phyloP scores from a whole-genome alignment of 2,888 invertebrate species.

The Agrilus mali region DNA sequence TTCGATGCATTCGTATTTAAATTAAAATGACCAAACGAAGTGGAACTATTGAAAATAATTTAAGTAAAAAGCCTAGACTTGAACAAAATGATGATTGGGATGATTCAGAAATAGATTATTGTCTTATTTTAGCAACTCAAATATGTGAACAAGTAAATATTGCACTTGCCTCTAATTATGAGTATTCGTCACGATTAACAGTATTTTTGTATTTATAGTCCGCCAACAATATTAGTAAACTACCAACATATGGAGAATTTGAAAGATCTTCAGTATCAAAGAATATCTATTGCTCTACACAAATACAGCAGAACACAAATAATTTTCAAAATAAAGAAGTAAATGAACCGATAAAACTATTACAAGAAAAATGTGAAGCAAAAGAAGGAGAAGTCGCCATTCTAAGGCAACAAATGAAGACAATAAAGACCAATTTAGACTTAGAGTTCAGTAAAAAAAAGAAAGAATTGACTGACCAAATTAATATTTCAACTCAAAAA shows the following conservation, averaged over 20 bases:
- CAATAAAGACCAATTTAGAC: constrained; percentile 35
- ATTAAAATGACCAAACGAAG: constrained; percentile 12
- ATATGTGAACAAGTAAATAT: constrained; percentile 14
- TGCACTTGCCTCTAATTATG: neutral
- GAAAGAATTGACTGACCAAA: constrained; percentile 40
- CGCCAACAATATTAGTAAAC: neutral
- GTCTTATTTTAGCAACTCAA: constrained; percentile 25
- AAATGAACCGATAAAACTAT: constrained; percentile 7
- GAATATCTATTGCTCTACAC: constrained; percentile 14
- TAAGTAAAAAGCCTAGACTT: constrained; percentile 19
- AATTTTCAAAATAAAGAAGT: neutral
- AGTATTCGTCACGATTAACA: neutral
- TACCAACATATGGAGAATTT: neutral
- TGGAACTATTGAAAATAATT: constrained; percentile 2
- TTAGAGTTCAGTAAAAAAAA: constrained; percentile 33
- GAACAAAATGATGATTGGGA: constrained; percentile 22
- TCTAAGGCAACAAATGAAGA: constrained; percentile 40
- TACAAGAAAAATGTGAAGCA: constrained; percentile 38
- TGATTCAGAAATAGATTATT: constrained; percentile 24
- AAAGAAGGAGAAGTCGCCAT: constrained; percentile 47
- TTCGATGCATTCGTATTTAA: neutral
- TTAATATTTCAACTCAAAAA: constrained; percentile 32
- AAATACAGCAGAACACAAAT: constrained; percentile 2
- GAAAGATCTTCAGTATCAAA: constrained; percentile 8
- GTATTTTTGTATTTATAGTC: neutral